phyloP scores from a whole-genome alignment of 2,888 invertebrate species.

The Xestobium rufovillosum region DNA sequence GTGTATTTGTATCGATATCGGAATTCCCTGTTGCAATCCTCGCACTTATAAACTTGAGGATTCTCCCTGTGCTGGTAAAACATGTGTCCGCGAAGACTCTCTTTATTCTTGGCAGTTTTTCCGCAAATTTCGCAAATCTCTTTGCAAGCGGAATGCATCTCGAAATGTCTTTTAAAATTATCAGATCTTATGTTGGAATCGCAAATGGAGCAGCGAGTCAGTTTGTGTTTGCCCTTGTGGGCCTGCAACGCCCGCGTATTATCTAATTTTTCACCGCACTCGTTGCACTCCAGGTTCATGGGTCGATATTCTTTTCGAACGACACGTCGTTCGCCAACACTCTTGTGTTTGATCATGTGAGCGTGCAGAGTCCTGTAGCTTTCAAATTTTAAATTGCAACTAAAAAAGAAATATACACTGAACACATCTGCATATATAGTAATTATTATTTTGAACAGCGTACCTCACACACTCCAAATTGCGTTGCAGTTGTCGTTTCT shows the following conservation, averaged over 20 bases:
- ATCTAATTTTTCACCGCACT: slow-evolving; percentile 19
- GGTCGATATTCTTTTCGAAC: slow-evolving; percentile 1
- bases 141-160: slow-evolving; percentile 30
- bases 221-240: slow-evolving; percentile 30
- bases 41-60: slow-evolving; percentile 30
- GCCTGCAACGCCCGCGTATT: slow-evolving; percentile 16
- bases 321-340: slow-evolving; percentile 9
- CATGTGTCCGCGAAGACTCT: slow-evolving; percentile 34
- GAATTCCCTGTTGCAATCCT: slow-evolving; percentile 31
- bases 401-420: no score
- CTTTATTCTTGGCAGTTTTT: slow-evolving; percentile 32
- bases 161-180: slow-evolving; percentile 33
- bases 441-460: no score
- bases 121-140: slow-evolving; percentile 35
- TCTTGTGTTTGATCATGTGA: slow-evolving; percentile 30
- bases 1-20: slow-evolving; percentile 30
- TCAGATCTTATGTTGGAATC: slow-evolving; percentile 27
- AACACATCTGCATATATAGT: no score
- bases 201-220: slow-evolving; percentile 33
- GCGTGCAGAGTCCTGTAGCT: slow-evolving; percentile 13
- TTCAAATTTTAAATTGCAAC: neutral
- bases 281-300: slow-evolving; percentile 14
- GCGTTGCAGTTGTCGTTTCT: no score
- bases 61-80: slow-evolving; percentile 33
- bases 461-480: no score